These are phyloP conservation scores for Chloroceryle aenea DNA, from an alignment of 2,113 vertebrate species.

Conservation along the genomic window DNA sequence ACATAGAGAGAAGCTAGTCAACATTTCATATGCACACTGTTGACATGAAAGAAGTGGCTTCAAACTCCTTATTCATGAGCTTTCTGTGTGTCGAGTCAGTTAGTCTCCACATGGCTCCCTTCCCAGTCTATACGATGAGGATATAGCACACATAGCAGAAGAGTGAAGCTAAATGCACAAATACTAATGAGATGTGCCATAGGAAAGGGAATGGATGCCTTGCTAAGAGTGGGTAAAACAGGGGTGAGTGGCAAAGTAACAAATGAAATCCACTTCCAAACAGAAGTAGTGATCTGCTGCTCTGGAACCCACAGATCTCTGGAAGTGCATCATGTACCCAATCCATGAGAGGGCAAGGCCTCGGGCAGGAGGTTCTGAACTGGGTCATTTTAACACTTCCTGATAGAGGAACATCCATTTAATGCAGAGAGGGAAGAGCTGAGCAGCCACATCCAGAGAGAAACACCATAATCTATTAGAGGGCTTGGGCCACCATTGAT, in stretches of 20 bases:
- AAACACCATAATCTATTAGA: not conserved
- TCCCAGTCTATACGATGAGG: not conserved
- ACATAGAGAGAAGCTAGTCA: not conserved
- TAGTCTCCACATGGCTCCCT: not conserved
- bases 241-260: not conserved
- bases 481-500: constrained; percentile 42
- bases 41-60: not conserved
- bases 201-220: not conserved
- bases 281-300: not conserved
- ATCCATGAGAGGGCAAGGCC: not conserved
- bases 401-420: constrained; percentile 19
- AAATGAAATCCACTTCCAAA: fast-evolving
- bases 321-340: not conserved
- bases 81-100: not conserved
- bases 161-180: not conserved
- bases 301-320: fast-evolving
- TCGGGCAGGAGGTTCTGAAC: not conserved
- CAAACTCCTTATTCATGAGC: not conserved
- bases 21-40: not conserved
- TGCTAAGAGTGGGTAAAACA: not conserved
- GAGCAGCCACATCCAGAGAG: not conserved
- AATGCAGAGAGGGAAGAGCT: not conserved
- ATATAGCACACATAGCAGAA: not conserved
- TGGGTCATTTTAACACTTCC: not conserved
- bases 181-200: not conserved